Conservation (phyloP, 2,113 vertebrate genomes). For the Prinia subflava region DNA sequence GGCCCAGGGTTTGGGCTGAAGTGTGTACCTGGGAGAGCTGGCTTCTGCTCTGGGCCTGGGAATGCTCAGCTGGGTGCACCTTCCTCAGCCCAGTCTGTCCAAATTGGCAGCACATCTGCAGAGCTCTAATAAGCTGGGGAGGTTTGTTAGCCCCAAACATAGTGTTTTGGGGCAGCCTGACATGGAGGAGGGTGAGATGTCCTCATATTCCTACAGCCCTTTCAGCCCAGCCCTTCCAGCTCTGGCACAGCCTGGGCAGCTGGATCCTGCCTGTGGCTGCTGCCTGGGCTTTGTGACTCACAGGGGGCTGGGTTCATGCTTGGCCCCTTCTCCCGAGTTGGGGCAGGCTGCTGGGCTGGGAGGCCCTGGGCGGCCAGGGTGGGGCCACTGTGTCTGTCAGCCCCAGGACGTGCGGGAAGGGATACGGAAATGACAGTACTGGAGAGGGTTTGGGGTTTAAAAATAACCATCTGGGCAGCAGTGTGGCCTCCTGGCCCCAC, state of each 20-base stretch:
- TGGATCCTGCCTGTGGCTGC: background rate
- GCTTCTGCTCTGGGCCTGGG: background rate
- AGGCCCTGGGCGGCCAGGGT: background rate
- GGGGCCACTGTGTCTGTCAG: background rate
- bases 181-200: background rate
- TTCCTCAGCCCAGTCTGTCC: rapidly evolving
- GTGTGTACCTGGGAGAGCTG: rapidly evolving
- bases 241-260: background rate
- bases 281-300: background rate
- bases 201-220: background rate
- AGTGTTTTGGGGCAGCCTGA: background rate
- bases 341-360: background rate
- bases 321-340: background rate
- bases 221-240: background rate
- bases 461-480: background rate
- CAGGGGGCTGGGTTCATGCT: background rate
- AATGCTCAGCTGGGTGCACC: background rate
- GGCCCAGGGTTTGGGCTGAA: rapidly evolving
- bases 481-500: background rate
- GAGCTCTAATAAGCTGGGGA: background rate
- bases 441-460: background rate
- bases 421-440: background rate
- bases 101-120: background rate
- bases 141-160: background rate
- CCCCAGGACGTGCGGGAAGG: background rate